A percentile compares a stretch with the other conserved stretches of the same genome.
Evolutionary conservation across 2,797 vertebrate genomes (phyloP).

Genomic region (Pipistrellus pipistrellus): DNA sequence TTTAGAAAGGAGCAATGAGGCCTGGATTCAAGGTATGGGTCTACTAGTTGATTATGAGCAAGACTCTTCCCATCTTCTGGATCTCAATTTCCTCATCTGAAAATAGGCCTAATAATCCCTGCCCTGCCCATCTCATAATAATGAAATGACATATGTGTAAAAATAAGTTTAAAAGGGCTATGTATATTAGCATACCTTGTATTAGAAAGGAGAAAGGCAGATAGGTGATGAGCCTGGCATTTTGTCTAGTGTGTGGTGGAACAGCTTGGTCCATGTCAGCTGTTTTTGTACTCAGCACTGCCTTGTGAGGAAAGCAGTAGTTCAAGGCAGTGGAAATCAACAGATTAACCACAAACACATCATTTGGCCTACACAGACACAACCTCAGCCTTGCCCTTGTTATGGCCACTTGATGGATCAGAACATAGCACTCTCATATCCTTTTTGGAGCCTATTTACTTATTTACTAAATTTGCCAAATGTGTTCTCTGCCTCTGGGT

Average conservation of each 20-base stretch:
- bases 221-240: neutral
- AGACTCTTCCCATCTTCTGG: neutral
- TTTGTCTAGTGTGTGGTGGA: neutral
- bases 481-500: constrained; percentile 70
- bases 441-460: constrained; percentile 59
- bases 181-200: neutral
- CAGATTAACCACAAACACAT: constrained; percentile 52
- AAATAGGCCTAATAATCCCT: constrained; percentile 32
- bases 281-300: constrained; percentile 13
- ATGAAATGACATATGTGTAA: neutral
- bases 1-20: constrained; percentile 20
- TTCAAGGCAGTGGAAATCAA: constrained; percentile 45
- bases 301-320: neutral
- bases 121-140: neutral
- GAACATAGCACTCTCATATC: constrained; percentile 47
- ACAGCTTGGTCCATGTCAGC: neutral
- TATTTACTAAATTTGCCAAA: constrained; percentile 72
- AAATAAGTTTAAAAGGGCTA: constrained; percentile 32
- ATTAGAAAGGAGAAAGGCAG: constrained; percentile 4
- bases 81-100: constrained; percentile 40
- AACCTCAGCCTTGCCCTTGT: constrained; percentile 40
- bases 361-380: neutral
- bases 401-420: constrained; percentile 48
- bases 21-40: neutral
- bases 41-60: neutral